Evolutionary conservation across 2,797 vertebrate species (phyloP), one percentile per base, ranked within the genome.

Genomic region (Characodon lateralis): DNA sequence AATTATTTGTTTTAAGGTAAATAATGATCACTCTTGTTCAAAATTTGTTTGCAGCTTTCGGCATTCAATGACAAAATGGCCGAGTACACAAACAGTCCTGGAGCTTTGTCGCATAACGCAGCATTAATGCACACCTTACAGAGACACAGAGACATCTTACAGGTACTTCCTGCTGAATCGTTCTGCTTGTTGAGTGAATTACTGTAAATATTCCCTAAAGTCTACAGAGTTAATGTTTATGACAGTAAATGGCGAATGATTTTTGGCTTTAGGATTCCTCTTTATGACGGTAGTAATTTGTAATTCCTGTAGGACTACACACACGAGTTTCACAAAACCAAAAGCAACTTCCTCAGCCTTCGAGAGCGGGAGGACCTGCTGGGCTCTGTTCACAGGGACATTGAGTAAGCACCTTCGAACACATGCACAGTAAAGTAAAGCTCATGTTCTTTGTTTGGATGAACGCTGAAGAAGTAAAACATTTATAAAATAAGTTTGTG

Each of bases 271-370:
- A 10, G 43, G 43, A 46, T 46, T 46, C 5, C 43, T 50, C 48
- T 59, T 28, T 6, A 31, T 76, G 10, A 68, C 65, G 74, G 6
- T 22, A 43, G 51, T 48, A 3, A n/a, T 82, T 16, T 69, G 78
- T 16, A 3, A 18, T 31, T 78, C 88, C 89, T 2, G 1, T 88
- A 99, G 98, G 98, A 99, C 89, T 99, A 99, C 78, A 98, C 97
- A 1, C 96, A 98, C 0, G 98, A 98, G 90, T 99, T 97, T 88
- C 97, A 99, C 94, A 99, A 99, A 96, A 99, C 97, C 91, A 98
- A 98, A 96, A 96, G 95, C 76, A 99, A 98, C 91, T 99, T 99
- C 87, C 69, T 95, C 89, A 97, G 96, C 77, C 94, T 98, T 90
- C 93, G 96, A 87, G 98, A 99, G 93, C 94, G 98, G 87, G 97